These are phyloP conservation scores for Ostrea denselamellosa DNA, from an alignment of 1,140 invertebrate species.

Conservation along the genomic window DNA sequence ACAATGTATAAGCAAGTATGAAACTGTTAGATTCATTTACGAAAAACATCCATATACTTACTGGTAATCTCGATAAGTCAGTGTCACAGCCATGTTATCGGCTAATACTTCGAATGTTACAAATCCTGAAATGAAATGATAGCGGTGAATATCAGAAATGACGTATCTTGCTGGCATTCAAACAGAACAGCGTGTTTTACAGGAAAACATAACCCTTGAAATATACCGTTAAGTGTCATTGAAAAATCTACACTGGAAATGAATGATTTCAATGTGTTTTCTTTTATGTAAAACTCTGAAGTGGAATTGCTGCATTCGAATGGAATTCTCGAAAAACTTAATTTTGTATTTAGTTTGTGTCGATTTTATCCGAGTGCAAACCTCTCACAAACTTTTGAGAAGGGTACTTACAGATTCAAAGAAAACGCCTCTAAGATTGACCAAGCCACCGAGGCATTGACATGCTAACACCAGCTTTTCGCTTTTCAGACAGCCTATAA, in stretches of 20 bases:
- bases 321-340: too few species aligned
- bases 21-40: neutral
- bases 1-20: neutral
- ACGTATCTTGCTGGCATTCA: neutral
- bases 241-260: neutral
- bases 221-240: neutral
- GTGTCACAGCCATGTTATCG: conserved; percentile 14
- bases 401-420: too few species aligned
- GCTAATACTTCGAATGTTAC: neutral
- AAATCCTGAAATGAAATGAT: conserved; percentile 1
- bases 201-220: neutral
- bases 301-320: neutral
- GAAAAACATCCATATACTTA: conserved; percentile 24
- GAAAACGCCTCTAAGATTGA: too few species aligned
- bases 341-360: too few species aligned
- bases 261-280: neutral
- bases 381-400: too few species aligned
- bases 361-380: too few species aligned
- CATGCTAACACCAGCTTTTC: too few species aligned
- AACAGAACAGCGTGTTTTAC: conserved; percentile 2
- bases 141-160: neutral
- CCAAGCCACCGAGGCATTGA: too few species aligned
- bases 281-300: neutral
- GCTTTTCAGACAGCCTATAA: too few species aligned
- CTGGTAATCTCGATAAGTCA: conserved; percentile 43